phyloP scores from a whole-genome alignment of 2,797 vertebrate genomes.

The Rhyacichthys aspro region DNA sequence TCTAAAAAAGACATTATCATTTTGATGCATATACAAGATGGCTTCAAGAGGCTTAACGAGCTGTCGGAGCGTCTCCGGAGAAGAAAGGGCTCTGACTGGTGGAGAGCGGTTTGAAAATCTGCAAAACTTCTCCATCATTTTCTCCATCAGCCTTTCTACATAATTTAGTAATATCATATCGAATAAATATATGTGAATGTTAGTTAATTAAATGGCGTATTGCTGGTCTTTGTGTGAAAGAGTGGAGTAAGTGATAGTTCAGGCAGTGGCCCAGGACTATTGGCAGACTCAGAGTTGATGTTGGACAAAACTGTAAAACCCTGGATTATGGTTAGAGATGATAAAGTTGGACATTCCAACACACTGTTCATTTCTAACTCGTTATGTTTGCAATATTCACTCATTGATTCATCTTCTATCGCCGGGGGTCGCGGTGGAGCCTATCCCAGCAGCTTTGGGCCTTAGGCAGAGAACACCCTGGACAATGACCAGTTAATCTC shows the following conservation, averaged over 20 bases:
- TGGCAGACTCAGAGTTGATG: conserved; percentile 22
- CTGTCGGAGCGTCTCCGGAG: conserved; percentile 20
- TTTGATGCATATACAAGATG: conserved; percentile 36
- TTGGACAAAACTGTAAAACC: conserved; percentile 17
- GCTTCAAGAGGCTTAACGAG: conserved; percentile 39
- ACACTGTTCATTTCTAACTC: too few species aligned
- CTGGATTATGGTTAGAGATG: conserved; percentile 25
- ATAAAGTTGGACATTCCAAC: neutral
- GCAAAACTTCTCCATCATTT: conserved; percentile 17
- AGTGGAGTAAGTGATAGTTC: conserved; percentile 30
- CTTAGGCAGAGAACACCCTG: too few species aligned
- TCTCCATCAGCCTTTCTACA: neutral
- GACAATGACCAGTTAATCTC: too few species aligned
- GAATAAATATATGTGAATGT: neutral
- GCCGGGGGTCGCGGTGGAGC: too few species aligned
- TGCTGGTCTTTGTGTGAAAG: conserved; percentile 27
- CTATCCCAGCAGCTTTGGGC: too few species aligned
- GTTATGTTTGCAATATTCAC: too few species aligned
- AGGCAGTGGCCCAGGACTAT: conserved; percentile 20
- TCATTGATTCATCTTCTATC: too few species aligned
- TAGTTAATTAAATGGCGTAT: neutral
- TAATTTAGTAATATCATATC: conserved; percentile 7
- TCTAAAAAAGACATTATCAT: conserved; percentile 51
- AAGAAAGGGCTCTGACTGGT: conserved; percentile 20
- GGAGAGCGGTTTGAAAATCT: conserved; percentile 10